phyloP scores from a whole-genome alignment of 2,113 vertebrate species.

The Gnathonemus longibarbis region DNA sequence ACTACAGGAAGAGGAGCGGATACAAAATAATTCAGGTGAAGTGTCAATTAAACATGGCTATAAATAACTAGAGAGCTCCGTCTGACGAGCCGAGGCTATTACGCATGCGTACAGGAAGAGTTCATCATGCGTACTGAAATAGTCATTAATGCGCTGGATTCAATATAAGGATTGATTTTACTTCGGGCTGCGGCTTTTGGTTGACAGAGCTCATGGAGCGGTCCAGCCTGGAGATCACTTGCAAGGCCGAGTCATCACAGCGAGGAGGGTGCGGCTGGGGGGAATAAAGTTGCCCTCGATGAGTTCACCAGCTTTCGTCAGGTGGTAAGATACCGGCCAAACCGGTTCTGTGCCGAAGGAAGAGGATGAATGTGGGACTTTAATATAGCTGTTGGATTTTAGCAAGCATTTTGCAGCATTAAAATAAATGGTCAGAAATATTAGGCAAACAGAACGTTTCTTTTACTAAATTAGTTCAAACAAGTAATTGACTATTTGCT shows the following conservation, averaged over 20 bases:
- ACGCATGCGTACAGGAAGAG: neutral
- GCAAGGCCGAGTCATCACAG: slow-evolving; percentile 43
- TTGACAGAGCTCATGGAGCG: slow-evolving; percentile 37
- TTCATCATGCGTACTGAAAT: neutral
- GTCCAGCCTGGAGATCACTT: slow-evolving; percentile 38
- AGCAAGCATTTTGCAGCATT: neutral
- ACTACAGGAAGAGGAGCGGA: slow-evolving; percentile 74
- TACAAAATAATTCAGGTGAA: slow-evolving; percentile 79
- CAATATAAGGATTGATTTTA: neutral
- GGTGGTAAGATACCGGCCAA: slow-evolving; percentile 60
- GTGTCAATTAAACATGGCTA: neutral
- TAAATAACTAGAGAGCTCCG: neutral
- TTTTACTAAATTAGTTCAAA: neutral
- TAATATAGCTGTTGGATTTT: neutral
- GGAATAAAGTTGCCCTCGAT: slow-evolving; percentile 66
- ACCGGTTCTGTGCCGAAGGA: neutral
- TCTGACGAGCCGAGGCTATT: neutral
- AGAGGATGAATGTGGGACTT: neutral
- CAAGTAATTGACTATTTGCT: neutral
- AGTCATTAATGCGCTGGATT: neutral
- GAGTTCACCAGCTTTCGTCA: slow-evolving; percentile 60
- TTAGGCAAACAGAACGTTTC: neutral
- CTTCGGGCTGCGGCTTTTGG: neutral
- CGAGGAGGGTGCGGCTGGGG: slow-evolving; percentile 50
- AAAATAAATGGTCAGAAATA: neutral